Evolutionary conservation across 2,797 vertebrate genomes (phyloP), one percentile per base, ranked within the genome.

Genomic region (Aselliscus stoliczkanus): DNA sequence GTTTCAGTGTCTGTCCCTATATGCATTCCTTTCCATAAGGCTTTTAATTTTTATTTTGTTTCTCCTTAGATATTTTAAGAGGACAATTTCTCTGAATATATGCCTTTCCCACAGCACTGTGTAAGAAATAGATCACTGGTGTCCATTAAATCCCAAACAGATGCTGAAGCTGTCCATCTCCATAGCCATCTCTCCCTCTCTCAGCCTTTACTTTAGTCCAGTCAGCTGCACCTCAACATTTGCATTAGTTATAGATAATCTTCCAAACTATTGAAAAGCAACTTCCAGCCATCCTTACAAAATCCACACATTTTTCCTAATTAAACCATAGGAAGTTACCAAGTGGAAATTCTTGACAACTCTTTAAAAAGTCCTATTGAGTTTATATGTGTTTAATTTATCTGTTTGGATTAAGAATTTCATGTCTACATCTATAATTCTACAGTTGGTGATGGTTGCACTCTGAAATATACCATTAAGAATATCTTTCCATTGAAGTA

Each of bases 401-500:
- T 65, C 54, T 89, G 17, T 77, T 52, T 92, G 67, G 37, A 56
- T 77, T 76, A 79, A 72, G 83, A 39, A 69, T 89, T 87, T 82
- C 18, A 23, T 87, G 80, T 88, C 50, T 34, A 77, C 60, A 44
- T 86, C 80, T 92, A 54, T 52, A 91, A 77, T 79, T 89, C 76
- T 70, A 89, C 0, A 31, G n/a, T 69, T 69, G 82, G n/a, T 79
- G 64, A 70, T 81, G 60, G 54, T 14, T 83, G 31, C 3, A 42
- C 37, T 95, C 94, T 87, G 60, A 95, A 76, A 88, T 76, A 60
- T 29, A 79, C 54, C 60, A 39, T 58, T 70, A 93, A 73, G 44
- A 90, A 64, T 95, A 76, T 64, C 54, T 84, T 91, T 93, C 65
- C 60, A 85, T 93, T 93, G 29, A 92, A 83, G 73, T 85, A 60